Evolutionary conservation across 2,113 vertebrate genomes (phyloP), one percentile per base, ranked within the genome.

Genomic region (Plotosus lineatus): DNA sequence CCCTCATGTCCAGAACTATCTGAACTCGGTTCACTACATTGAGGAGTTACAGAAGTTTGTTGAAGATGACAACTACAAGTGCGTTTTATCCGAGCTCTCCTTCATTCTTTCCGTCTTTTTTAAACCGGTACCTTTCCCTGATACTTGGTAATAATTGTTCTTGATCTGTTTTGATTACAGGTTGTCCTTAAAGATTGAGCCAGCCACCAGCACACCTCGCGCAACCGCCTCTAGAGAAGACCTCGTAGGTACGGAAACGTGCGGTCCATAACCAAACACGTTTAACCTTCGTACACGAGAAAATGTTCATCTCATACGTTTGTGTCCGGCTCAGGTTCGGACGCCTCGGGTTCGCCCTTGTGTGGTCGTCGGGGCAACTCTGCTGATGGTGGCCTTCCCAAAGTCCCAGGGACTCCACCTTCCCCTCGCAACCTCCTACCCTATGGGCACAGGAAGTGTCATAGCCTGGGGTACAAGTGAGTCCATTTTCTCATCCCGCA

Each of bases 1-100:
- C 94, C 95, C 95, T 93, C 98, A 99, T 28, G 94, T 99, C 79
- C 98, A 98, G 89, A 99, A 99, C 90, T 99, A 99, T 38, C 94
- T 99, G 60, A 98, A 98, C 92, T 98, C 97, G 0, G 97, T 98
- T 86, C 94, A 96, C 36, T 99, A 99, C 88, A 99, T 99, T 86
- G 98, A 99, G 92, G 98, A 99, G 88, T 92, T 99, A 72, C 98
- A 99, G 60, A 99, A 99, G 92, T 99, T 99, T 93, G 98, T 99
- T 82, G 98, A 99, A 90, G 97, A 99, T 40, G 98, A 98, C 89
- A 99, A 99, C 91, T 99, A 99, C 90, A 98, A 98, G 98, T 99
- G 93, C 93, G 96, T 66, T 26, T 42, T 63, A 12, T 74, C 12
- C 21, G 33, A 19, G 1, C 8, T 6, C 8, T 19, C 10, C 48